Evolutionary conservation across 1,140 invertebrate genomes (phyloP), one percentile per base, ranked within the genome.

Genomic region (Aphaenogaster ashmeadi): DNA sequence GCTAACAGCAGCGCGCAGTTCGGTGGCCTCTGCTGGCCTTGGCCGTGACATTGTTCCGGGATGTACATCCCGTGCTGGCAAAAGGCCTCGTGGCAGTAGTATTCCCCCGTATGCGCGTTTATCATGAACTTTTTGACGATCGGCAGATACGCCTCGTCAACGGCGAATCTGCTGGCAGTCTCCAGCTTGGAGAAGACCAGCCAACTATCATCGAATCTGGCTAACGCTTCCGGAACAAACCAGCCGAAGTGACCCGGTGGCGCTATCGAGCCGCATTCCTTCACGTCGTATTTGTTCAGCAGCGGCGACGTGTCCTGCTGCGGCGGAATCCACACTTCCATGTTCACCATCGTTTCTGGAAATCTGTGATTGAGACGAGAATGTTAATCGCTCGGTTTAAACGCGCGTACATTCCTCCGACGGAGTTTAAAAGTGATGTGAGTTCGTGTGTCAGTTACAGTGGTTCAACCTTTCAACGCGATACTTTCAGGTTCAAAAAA

Each of bases 231-330:
- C 0, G 97, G 97, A 60, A 98, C 96, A 91, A 97, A 98, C 97
- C 97, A 98, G 6, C 97, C 97, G 92, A 97, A 97, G 78, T 97
- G 96, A 58, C 97, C 97, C 1, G 96, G 95, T 7, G 96, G 95
- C 7, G 96, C 96, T 33, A 97, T 93, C 60, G 95, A 96, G 9
- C 97, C 97, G 89, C 95, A 96, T 90, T 97, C 96, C 60, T 96
- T 96, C 2, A 97, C 94, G 4, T 95, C 83, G 60, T 95, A 93
- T 74, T 92, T 86, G 79, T 93, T 89, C 89, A 96, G 36, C 87
- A 95, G 33, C 56, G 93, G 89, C 36, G 93, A 90, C 33, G 95
- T 96, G 85, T 97, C 96, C 69, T 96, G 94, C 52, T 97, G 96
- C 0, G 97, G 96, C 3, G 96, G 95, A 56, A 97, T 95, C 96